Evolutionary conservation across 2,113 vertebrate species (phyloP).

Genomic region (Pseudorasbora parva): DNA sequence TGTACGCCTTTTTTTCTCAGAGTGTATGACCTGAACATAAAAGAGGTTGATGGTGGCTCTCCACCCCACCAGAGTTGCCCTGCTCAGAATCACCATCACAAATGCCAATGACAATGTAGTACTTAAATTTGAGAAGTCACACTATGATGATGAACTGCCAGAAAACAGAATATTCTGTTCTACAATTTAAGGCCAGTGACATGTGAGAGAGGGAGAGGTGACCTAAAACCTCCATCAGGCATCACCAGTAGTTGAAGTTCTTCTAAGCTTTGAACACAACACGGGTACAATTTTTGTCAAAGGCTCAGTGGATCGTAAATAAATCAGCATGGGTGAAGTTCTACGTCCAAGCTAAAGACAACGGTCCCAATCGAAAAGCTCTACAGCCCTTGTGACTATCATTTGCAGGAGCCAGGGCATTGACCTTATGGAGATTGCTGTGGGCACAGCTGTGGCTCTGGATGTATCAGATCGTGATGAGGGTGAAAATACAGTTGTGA

Average conservation of each 20-base stretch:
- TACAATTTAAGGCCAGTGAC: slow-evolving; percentile 95
- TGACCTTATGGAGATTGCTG: slow-evolving; percentile 86
- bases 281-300: slow-evolving; percentile 92
- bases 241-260: slow-evolving; percentile 83
- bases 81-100: slow-evolving; percentile 90
- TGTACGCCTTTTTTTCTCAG: too few relatives aligned
- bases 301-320: slow-evolving; percentile 90
- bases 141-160: slow-evolving; percentile 87
- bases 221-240: slow-evolving; percentile 93
- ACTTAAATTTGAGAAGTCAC: slow-evolving; percentile 87
- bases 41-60: slow-evolving; percentile 91
- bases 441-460: slow-evolving; percentile 91
- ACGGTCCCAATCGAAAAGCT: slow-evolving; percentile 86
- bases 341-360: slow-evolving; percentile 89
- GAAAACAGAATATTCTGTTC: slow-evolving; percentile 93
- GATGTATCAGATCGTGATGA: slow-evolving; percentile 95
- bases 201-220: slow-evolving; percentile 88
- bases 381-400: slow-evolving; percentile 83
- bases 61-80: slow-evolving; percentile 84
- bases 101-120: slow-evolving; percentile 91
- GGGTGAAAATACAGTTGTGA: slow-evolving; percentile 93
- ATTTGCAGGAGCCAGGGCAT: slow-evolving; percentile 94
- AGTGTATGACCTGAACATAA: slow-evolving; percentile 85
- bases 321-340: slow-evolving; percentile 88
- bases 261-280: slow-evolving; percentile 87